Evolutionary conservation across 2,888 invertebrate species (phyloP).

Genomic region (Ernsta delagoae): DNA sequence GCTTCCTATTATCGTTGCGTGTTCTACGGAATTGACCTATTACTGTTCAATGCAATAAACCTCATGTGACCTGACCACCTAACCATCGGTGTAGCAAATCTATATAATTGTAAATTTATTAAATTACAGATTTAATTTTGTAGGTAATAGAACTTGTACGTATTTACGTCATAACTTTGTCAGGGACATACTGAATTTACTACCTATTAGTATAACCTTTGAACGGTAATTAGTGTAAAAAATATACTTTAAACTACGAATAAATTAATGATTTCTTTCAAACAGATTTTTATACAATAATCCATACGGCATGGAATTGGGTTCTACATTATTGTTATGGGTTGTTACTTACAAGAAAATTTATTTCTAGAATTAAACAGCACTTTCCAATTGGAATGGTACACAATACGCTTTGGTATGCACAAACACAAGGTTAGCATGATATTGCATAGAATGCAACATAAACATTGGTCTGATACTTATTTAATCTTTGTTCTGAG

Average conservation of each 20-base stretch:
- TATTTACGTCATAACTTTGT: too few species aligned
- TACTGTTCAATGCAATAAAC: constrained; percentile 2
- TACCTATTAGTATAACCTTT: too few species aligned
- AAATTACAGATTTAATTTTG: too few species aligned
- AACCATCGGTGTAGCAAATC: constrained; percentile 3
- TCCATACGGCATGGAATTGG: too few species aligned
- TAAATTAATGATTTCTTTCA: too few species aligned
- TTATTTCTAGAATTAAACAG: not conserved
- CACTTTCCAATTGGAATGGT: constrained; percentile 15
- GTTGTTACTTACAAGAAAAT: too few species aligned
- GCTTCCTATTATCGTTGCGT: constrained; percentile 1
- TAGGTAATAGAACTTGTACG: too few species aligned
- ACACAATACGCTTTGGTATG: constrained; percentile 10
- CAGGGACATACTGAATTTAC: too few species aligned
- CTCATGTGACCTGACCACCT: not conserved
- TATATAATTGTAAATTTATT: not conserved
- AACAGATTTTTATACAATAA: too few species aligned
- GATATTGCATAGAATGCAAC: constrained; percentile 18
- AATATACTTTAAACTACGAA: too few species aligned
- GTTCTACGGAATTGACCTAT: constrained; percentile 2
- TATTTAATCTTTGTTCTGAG: constrained; percentile 27
- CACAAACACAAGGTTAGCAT: constrained; percentile 22
- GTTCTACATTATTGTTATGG: too few species aligned
- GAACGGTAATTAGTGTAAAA: too few species aligned
- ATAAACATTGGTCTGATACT: constrained; percentile 24